A percentile compares a stretch with the other conserved stretches of the same genome.
phyloP scores from a whole-genome alignment of 2,888 invertebrate species.

The Epinotia brunnichana region DNA sequence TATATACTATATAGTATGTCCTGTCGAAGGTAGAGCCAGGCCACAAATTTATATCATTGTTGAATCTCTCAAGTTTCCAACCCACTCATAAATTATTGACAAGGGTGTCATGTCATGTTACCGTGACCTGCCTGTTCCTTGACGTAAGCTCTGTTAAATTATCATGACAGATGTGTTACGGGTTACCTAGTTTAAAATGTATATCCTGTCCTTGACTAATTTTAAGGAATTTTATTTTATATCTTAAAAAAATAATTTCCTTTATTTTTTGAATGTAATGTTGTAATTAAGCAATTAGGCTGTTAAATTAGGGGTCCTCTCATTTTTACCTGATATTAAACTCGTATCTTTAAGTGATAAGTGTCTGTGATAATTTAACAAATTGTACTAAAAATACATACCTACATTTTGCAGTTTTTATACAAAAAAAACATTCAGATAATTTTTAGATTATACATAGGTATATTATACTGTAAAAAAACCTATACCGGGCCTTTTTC shows the following conservation, averaged over 20 bases:
- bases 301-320: constrained; percentile 34
- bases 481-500: too few species aligned
- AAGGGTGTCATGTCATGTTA: not conserved
- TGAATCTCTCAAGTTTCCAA: too few species aligned
- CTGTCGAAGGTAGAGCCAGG: too few species aligned
- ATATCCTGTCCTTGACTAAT: constrained; percentile 1
- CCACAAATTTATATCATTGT: too few species aligned
- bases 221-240: constrained; percentile 19
- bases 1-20: too few species aligned
- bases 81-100: constrained; percentile 1
- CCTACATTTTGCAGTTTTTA: constrained; percentile 42
- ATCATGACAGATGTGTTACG: not conserved
- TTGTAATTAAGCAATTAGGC: not conserved
- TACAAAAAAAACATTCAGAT: constrained; percentile 9
- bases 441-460: not conserved
- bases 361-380: constrained; percentile 70
- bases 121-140: constrained; percentile 1
- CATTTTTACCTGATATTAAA: constrained; percentile 16
- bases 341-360: constrained; percentile 68
- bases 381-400: constrained; percentile 46
- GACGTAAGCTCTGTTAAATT: constrained; percentile 1
- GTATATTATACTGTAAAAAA: too few species aligned
- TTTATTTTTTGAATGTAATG: not conserved
- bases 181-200: not conserved
- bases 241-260: not conserved